A percentile compares a stretch with the other conserved stretches of the same genome.
phyloP scores from a whole-genome alignment of 1,140 invertebrate genomes.

The Lepidostoma basale region DNA sequence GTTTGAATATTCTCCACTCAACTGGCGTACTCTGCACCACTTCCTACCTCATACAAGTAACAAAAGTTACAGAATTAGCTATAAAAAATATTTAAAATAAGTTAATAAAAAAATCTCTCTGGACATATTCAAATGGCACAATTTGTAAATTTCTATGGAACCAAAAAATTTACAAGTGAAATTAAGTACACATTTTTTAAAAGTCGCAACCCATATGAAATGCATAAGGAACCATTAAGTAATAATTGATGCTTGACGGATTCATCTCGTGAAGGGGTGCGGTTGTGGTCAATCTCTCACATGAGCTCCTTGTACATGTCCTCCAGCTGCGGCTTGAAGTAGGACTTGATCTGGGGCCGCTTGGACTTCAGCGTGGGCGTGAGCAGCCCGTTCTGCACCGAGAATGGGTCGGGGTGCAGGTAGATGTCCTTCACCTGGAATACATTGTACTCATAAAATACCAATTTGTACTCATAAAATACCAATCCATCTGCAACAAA shows the following conservation, averaged over 20 bases:
- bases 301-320: constrained; percentile 79
- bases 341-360: constrained; percentile 85
- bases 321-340: constrained; percentile 89
- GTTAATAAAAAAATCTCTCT: not conserved
- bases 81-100: not conserved
- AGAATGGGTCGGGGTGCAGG: constrained; percentile 91
- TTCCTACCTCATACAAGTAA: too few relatives aligned
- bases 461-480: not conserved
- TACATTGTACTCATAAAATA: not conserved
- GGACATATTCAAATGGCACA: not conserved
- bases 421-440: constrained; percentile 93
- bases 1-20: too few relatives aligned
- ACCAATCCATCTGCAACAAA: too few relatives aligned
- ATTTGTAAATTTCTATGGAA: not conserved
- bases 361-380: constrained; percentile 97
- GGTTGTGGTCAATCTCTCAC: constrained; percentile 16
- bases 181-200: not conserved
- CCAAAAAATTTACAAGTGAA: not conserved
- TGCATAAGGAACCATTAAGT: constrained; percentile 8
- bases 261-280: not conserved
- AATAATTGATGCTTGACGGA: not conserved
- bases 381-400: constrained; percentile 94
- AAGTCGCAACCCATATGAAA: not conserved
- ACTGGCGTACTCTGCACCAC: too few relatives aligned
- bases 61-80: not conserved